phyloP scores from a whole-genome alignment of 2,797 vertebrate genomes.

The Atherinosoma microstoma region DNA sequence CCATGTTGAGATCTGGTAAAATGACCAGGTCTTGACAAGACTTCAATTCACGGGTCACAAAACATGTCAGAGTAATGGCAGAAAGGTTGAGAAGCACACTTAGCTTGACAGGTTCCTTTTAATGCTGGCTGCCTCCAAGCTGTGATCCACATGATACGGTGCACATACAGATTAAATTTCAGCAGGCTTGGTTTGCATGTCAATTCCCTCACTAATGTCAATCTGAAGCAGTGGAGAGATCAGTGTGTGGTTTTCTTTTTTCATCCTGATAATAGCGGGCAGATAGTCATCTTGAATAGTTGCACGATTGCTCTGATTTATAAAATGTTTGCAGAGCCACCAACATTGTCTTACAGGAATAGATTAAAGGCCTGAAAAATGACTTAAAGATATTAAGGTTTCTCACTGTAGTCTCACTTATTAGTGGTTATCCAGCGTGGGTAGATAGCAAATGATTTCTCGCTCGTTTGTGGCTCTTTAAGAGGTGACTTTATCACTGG shows the following conservation, averaged over 20 bases:
- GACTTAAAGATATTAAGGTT: constrained; percentile 45
- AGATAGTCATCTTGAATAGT: constrained; percentile 7
- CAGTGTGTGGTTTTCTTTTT: constrained; percentile 22
- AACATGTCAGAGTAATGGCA: constrained; percentile 82
- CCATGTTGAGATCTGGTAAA: constrained; percentile 73
- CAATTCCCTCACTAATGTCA: constrained; percentile 68
- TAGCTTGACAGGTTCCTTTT: constrained; percentile 82
- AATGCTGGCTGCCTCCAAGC: constrained; percentile 75
- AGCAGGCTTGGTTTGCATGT: constrained; percentile 71
- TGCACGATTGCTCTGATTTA: constrained; percentile 19
- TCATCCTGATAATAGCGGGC: constrained; percentile 5
- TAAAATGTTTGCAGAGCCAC: constrained; percentile 21
- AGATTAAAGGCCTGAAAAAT: constrained; percentile 53
- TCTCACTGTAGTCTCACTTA: constrained; percentile 64
- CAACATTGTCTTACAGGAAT: constrained; percentile 15
- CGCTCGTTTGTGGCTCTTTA: constrained; percentile 85
- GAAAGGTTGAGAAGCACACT: constrained; percentile 76
- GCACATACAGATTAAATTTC: constrained; percentile 79
- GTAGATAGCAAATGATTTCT: constrained; percentile 80
- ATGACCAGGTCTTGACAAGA: constrained; percentile 84
- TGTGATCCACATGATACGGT: constrained; percentile 68
- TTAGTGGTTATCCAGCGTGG: constrained; percentile 73
- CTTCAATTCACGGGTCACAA: constrained; percentile 84
- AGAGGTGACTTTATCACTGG: constrained; percentile 88
- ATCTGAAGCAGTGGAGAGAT: constrained; percentile 53